phyloP scores from a whole-genome alignment of 2,888 invertebrate genomes.

The Conistra vaccinii region DNA sequence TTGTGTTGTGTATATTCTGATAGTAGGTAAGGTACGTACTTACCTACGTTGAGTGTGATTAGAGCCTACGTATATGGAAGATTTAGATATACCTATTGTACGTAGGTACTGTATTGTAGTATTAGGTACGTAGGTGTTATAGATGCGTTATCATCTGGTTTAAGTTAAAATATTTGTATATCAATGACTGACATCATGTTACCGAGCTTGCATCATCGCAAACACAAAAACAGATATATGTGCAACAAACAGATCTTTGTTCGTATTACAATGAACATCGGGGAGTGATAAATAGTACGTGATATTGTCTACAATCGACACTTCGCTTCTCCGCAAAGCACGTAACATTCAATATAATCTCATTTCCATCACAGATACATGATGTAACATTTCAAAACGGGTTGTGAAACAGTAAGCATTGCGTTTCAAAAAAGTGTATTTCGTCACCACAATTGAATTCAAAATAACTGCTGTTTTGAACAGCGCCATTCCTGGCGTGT shows the following conservation, averaged over 20 bases:
- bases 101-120: too few species aligned
- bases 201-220: constrained; percentile 56
- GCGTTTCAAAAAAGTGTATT: constrained; percentile 49
- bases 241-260: constrained; percentile 64
- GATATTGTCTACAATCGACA: constrained; percentile 62
- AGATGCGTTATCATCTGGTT: constrained; percentile 21
- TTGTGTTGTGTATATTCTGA: constrained; percentile 41
- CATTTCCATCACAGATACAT: constrained; percentile 57
- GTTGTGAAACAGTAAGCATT: constrained; percentile 48
- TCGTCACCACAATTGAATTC: constrained; percentile 53
- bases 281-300: constrained; percentile 64
- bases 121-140: constrained; percentile 8
- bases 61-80: constrained; percentile 38
- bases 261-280: constrained; percentile 62
- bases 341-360: constrained; percentile 62
- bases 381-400: constrained; percentile 56
- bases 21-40: constrained; percentile 33
- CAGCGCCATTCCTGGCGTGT: constrained; percentile 23
- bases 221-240: constrained; percentile 57
- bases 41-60: constrained; percentile 35
- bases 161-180: constrained; percentile 43
- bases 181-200: constrained; percentile 55
- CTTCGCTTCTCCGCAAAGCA: constrained; percentile 56
- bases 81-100: constrained; percentile 31
- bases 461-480: constrained; percentile 42